Evolutionary conservation across 2,797 vertebrate species (phyloP), one percentile per base, ranked within the genome.

Genomic region (Holocentrus rufus): DNA sequence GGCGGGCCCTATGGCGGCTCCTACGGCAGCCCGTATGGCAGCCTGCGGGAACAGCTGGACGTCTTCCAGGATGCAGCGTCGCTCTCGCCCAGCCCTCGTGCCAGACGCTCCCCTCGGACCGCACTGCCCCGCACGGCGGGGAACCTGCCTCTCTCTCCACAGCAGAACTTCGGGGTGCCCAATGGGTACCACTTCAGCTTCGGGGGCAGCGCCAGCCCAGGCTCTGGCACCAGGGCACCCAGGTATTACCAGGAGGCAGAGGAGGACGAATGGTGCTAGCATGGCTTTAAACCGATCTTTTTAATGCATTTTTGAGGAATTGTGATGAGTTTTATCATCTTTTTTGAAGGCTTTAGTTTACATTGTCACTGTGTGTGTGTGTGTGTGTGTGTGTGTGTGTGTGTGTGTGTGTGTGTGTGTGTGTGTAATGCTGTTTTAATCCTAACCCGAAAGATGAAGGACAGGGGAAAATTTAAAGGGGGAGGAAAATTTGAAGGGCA

Each of bases 311-410:
- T 90, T 81, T 79, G 76, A 87, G 81, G 84, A 92, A 91, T 80
- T 86, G 89, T 81, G 96, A 97, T 96, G 96, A 96, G 95, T 97
- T 98, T 95, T 97, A 97, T 97, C 96, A 97, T 97, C 96, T 90
- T 91, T 69, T 88, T 87, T 81, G 87, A 90, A 84, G 80, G 87
- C 85, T 90, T 88, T 83, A 77, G 65, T 90, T 93, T 85, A 89
- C 81, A 87, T 89, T 78, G 68, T 92, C 82, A 86, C 64, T 85
- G 79, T 91, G 65, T 85, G 81, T 85, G 82, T 85, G 81, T 85
- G 82, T 85, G 77, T 85, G 79, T 91, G 65, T 84, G 81, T 85
- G 82, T 84, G 81, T 85, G 82, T 85, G 79, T 91, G 65, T 85
- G 81, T 85, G 81, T 85, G 79, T 91, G 65, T 85, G 80, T 85